A percentile compares a stretch with the other conserved stretches of the same genome.
These are phyloP conservation scores for Prunella strophiata DNA, from an alignment of 2,797 vertebrate species.

Conservation along the genomic window DNA sequence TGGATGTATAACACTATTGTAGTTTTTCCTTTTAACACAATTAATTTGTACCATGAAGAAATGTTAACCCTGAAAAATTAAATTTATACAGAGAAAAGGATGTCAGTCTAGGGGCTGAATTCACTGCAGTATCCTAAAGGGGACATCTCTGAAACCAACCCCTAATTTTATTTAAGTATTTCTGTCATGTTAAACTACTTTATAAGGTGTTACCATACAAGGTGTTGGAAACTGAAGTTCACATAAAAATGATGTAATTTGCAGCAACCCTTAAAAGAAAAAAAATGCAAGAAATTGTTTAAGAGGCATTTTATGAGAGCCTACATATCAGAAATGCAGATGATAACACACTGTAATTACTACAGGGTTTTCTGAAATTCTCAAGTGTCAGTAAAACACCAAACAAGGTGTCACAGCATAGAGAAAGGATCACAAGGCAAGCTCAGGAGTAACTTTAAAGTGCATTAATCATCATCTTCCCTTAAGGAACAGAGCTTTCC, in stretches of 20 bases:
- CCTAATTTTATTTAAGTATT: neutral
- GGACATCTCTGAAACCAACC: conserved; percentile 23
- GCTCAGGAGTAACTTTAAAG: neutral
- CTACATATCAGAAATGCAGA: neutral
- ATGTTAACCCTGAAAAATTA: neutral
- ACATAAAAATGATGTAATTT: neutral
- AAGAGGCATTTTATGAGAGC: neutral
- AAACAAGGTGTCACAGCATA: neutral
- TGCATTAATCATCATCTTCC: neutral
- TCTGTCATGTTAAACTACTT: conserved; percentile 31
- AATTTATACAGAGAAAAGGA: conserved; percentile 3
- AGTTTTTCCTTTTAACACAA: conserved; percentile 45
- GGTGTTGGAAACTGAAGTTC: neutral
- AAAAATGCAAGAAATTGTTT: neutral
- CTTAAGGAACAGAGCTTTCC: neutral
- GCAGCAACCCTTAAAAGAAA: neutral
- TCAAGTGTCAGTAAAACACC: neutral
- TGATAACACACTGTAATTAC: neutral
- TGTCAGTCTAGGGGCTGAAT: neutral
- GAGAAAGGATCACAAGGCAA: neutral
- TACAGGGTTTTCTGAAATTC: neutral
- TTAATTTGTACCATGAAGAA: conserved; percentile 7
- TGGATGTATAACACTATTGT: neutral
- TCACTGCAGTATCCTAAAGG: conserved; percentile 17
- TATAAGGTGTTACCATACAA: conserved; percentile 5